Base-by-base conservation (phyloP, 2,888 invertebrate species). In the Melanchra persicariae region DNA sequence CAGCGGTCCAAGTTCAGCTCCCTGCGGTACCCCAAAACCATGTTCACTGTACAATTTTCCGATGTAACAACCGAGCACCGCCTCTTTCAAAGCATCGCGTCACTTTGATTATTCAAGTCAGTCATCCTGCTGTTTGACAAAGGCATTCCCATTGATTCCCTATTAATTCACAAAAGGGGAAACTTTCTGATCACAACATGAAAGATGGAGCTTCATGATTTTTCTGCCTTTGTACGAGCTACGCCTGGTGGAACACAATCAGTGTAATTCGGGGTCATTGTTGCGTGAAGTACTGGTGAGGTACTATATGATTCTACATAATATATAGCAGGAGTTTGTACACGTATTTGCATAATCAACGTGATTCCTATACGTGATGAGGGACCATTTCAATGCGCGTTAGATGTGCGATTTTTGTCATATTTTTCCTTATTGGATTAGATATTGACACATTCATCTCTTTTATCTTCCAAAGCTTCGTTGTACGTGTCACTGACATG, bases 161-260 rank as follows among this genome's bases (percentile, higher is more conserved):
- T 82, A 87, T 89, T 89, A 89, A 87, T 85, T 82, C 80, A 84
- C 87, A 87, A 88, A 87, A 84, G 86, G 79, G 70, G 60, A 78
- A 82, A 85, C 79, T 85, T 80, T 81, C 70, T 76, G 81, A 84
- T 85, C 81, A 73, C 78, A 87, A 84, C 84, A 78, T 81, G 81
- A 87, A 85, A 84, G 85, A 87, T 87, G 84, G 40, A 40, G 12
- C 40, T 40, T 85, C 81, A 86, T 87, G 82, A 87, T 88, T 89
- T 85, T 83, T 86, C 74, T 81, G 83, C 81, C 79, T 82, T 83
- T 85, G 85, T 85, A 71, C 63, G 57, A 71, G 64, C 66, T 64
- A 66, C 80, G 77, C 67, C 47, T 77, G 74, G 71, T 61, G 60
- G 54, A 63, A 67, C 69, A 69, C 78, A 86, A 85, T 85, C 85